Evolutionary conservation across 2,888 invertebrate genomes (phyloP), one percentile per base, ranked within the genome.

Genomic region (Ferrisia virgata): DNA sequence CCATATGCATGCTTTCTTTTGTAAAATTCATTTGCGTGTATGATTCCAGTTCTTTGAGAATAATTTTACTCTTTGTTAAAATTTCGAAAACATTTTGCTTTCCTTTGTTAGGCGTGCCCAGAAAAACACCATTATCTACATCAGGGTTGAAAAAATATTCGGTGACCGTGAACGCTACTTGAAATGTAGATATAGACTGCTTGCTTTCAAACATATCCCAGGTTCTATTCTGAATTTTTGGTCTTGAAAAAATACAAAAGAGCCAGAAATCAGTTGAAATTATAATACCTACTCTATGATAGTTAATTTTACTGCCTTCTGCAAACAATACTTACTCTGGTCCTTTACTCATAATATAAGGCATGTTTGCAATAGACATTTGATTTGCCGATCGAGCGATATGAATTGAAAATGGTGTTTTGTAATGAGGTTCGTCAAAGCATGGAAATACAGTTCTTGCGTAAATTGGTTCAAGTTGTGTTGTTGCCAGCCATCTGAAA

Each of bases 371-470:
- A 8, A 82, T n/a, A 0, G 82, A 69, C 28, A 64, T 82, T n/a
- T 82, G 82, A n/a, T 64, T 33, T 39, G 18, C 36, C 25, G 31
- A 40, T 25, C 82, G 82, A 13, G 69, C 82, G 3, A 82, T 82
- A 39, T 82, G 31, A 15, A 82, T 36, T 25, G 33, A 39, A n/a
- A 82, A 96, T 33, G 89, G 91, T 0, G 96, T 94, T 88, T 95
- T 95, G 87, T 94, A 93, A 15, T 91, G 90, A 1, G 96, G 96
- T 86, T 96, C 95, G 87, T 96, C 96, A 87, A 95, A 95, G 88
- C 96, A 96, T 6, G 96, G 96, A 88, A 96, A 96, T 0, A 94
- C 95, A 87, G 93, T 91, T 53, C 95, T 91, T 0, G 95, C 95
- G 87, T 94, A 92, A 0, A 92, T 93, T 0, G 94, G 92, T 85